Evolutionary conservation across 2,888 invertebrate species (phyloP).

Genomic region (Leptopilina drosophilae): DNA sequence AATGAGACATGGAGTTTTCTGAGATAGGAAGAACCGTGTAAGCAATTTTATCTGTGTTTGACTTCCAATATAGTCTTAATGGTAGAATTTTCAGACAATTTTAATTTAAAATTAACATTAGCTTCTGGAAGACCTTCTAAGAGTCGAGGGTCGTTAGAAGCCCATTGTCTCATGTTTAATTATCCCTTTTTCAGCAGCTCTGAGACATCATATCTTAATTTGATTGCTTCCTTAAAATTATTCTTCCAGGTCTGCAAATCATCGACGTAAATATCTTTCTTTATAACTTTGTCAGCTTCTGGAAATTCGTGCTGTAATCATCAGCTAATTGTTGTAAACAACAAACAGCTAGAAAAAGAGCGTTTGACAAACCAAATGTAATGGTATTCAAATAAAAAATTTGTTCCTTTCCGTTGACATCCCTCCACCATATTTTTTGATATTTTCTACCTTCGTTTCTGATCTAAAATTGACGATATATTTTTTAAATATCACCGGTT

Average conservation of each 20-base stretch:
- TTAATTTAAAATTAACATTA: not conserved
- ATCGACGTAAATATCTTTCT: no score
- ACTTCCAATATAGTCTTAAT: constrained; percentile 31
- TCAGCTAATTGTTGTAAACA: no score
- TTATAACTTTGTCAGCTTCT: no score
- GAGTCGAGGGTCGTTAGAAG: constrained; percentile 13
- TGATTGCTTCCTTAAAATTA: no score
- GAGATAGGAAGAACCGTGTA: constrained; percentile 22
- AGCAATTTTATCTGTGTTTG: constrained; percentile 14
- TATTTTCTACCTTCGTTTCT: constrained; percentile 40
- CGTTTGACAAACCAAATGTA: no score
- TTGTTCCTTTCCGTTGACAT: not conserved
- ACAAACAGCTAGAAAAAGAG: no score
- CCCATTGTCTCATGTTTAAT: constrained; percentile 27
- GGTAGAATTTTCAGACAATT: not conserved
- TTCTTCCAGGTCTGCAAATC: no score
- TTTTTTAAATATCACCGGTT: not conserved
- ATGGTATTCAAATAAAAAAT: no score
- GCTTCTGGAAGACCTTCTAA: not conserved
- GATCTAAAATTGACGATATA: constrained; percentile 39
- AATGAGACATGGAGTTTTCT: not conserved
- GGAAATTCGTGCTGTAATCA: no score
- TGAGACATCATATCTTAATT: no score
- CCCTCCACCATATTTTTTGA: constrained; percentile 44
- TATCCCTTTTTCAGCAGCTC: no score